Percentiles rank a stretch among this genome's conserved stretches.
These are phyloP conservation scores for Bombycilla garrulus DNA, from an alignment of 2,113 vertebrate genomes.

Conservation along the genomic window DNA sequence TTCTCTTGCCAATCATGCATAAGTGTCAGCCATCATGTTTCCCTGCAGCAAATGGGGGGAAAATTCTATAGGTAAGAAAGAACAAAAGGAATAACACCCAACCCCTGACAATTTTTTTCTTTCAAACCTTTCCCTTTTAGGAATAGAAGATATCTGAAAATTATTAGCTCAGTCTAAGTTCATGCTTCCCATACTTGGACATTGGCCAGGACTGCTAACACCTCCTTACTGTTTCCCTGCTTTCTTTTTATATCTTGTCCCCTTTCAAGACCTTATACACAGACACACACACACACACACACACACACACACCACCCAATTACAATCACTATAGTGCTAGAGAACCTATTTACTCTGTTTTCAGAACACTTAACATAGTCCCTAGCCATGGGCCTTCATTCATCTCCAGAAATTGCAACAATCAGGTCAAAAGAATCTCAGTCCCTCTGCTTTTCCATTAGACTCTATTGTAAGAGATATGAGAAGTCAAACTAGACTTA, in stretches of 20 bases:
- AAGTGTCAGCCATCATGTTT: too few species aligned
- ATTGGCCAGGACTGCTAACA: background rate
- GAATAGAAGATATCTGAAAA: background rate
- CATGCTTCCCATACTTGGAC: background rate
- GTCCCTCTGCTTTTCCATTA: background rate
- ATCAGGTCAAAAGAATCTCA: background rate
- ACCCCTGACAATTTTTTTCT: too few species aligned
- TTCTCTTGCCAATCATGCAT: too few species aligned
- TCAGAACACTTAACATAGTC: background rate
- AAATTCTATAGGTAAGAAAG: too few species aligned
- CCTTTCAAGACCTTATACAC: background rate
- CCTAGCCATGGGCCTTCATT: background rate
- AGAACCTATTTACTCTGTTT: background rate
- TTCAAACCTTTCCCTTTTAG: background rate
- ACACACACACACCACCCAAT: background rate
- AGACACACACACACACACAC: background rate
- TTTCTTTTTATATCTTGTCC: background rate
- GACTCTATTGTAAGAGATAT: background rate
- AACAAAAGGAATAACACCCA: too few species aligned
- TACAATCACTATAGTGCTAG: fast-evolving
- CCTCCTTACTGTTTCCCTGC: background rate
- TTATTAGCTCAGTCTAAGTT: background rate
- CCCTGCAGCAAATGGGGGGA: too few species aligned
- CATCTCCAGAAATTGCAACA: background rate
- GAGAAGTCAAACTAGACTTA: background rate